phyloP scores from a whole-genome alignment of 2,888 invertebrate species.

The Limnephilus lunatus region DNA sequence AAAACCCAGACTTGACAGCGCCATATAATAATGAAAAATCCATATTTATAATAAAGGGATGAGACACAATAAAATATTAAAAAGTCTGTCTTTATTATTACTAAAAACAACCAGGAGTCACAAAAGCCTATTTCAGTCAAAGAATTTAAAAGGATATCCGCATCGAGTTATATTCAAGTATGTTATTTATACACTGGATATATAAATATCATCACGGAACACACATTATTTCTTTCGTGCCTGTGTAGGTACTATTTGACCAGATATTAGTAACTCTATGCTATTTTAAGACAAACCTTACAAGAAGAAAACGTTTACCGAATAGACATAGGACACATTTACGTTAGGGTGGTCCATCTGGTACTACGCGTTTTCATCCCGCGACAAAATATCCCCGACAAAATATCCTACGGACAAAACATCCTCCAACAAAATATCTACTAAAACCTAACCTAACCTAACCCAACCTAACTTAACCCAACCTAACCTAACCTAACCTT shows the following conservation, averaged over 20 bases:
- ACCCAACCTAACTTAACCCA: no score
- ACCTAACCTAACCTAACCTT: no score
- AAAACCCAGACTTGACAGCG: not conserved
- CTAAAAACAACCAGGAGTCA: not conserved
- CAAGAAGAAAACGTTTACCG: conserved; percentile 29
- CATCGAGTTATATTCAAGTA: not conserved
- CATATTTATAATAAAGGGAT: not conserved
- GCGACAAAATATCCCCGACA: no score
- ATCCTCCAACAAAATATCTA: no score
- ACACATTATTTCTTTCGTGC: not conserved
- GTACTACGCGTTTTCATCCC: no score
- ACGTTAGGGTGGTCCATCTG: not conserved
- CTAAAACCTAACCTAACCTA: no score
- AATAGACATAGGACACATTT: not conserved
- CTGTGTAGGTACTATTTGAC: not conserved
- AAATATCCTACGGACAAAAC: no score
- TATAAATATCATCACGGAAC: not conserved
- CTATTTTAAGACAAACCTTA: conserved; percentile 31
- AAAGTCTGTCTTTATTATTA: not conserved
- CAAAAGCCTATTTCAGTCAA: not conserved
- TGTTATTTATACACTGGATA: not conserved
- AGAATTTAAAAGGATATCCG: not conserved
- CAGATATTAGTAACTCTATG: not conserved
- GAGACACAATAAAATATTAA: not conserved
- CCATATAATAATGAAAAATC: not conserved